These are phyloP conservation scores for Drosophila equinoxialis DNA, from an alignment of 1,140 invertebrate species.

Conservation along the genomic window DNA sequence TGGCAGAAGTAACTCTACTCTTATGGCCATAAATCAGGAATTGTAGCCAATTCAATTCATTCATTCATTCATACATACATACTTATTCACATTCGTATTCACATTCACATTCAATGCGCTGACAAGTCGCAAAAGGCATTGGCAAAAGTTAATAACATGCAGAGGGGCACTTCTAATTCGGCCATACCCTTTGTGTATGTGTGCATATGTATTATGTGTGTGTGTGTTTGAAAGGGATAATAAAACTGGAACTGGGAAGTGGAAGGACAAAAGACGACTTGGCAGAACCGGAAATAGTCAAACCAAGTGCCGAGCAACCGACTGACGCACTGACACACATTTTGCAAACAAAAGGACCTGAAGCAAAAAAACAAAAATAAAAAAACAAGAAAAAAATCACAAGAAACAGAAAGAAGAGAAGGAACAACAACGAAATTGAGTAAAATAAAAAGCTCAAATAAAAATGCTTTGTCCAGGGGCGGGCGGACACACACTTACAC, in stretches of 20 bases:
- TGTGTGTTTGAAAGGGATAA: constrained; percentile 50
- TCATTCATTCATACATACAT: not conserved
- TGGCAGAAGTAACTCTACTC: constrained; percentile 20
- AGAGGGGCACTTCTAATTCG: constrained; percentile 21
- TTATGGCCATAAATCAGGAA: constrained; percentile 64
- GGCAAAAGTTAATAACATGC: constrained; percentile 74
- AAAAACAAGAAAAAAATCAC: constrained; percentile 34
- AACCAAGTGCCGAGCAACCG: constrained; percentile 77
- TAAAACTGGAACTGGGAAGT: constrained; percentile 40
- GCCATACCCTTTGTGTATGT: constrained; percentile 10
- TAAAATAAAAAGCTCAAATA: constrained; percentile 78
- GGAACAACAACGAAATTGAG: constrained; percentile 49
- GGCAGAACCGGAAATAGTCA: constrained; percentile 79
- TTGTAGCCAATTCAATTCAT: constrained; percentile 21
- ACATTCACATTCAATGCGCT: constrained; percentile 22
- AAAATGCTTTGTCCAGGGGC: constrained; percentile 73
- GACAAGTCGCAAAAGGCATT: constrained; percentile 67
- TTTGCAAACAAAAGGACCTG: constrained; percentile 68
- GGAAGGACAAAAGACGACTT: constrained; percentile 52
- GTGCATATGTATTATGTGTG: not conserved
- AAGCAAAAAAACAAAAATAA: constrained; percentile 37
- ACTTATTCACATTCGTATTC: constrained; percentile 32
- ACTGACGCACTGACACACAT: constrained; percentile 80
- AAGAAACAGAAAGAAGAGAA: constrained; percentile 31
- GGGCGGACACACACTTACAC: constrained; percentile 38